Evolutionary conservation across 2,113 vertebrate genomes (phyloP).

Genomic region (Dicrurus megarhynchus): DNA sequence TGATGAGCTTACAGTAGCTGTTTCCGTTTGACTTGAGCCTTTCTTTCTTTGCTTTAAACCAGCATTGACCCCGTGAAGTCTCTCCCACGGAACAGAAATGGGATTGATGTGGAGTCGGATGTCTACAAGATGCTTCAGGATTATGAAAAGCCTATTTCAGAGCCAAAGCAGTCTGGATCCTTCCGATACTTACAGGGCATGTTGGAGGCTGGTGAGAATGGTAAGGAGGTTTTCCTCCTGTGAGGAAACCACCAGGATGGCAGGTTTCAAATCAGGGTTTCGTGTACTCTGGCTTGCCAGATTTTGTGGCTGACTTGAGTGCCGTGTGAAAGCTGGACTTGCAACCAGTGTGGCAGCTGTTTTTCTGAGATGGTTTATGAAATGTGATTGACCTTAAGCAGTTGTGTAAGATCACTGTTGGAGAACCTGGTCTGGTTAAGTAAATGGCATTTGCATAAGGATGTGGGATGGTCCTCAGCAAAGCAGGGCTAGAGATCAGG

Average conservation of each 20-base stretch:
- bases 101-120: slow-evolving; percentile 86
- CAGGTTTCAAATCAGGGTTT: not conserved
- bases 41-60: slow-evolving; percentile 14
- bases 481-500: not conserved
- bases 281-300: not conserved
- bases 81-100: slow-evolving; percentile 75
- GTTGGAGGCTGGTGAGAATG: slow-evolving; percentile 90
- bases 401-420: not conserved
- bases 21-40: not conserved
- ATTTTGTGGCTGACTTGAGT: not conserved
- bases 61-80: slow-evolving; percentile 80
- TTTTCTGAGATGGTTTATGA: not conserved
- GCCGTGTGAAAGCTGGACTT: not conserved
- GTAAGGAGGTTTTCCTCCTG: slow-evolving; percentile 64
- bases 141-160: slow-evolving; percentile 77
- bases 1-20: not conserved
- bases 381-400: fast-evolving
- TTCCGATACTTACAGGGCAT: slow-evolving; percentile 96
- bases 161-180: slow-evolving; percentile 95
- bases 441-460: slow-evolving; percentile 16
- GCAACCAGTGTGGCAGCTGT: not conserved
- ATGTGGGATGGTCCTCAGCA: not conserved
- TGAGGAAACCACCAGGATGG: fast-evolving
- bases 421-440: not conserved
- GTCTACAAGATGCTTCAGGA: slow-evolving; percentile 98